Evolutionary conservation across 2,113 vertebrate species (phyloP), one percentile per base, ranked within the genome.

Genomic region (Phasianus colchicus): DNA sequence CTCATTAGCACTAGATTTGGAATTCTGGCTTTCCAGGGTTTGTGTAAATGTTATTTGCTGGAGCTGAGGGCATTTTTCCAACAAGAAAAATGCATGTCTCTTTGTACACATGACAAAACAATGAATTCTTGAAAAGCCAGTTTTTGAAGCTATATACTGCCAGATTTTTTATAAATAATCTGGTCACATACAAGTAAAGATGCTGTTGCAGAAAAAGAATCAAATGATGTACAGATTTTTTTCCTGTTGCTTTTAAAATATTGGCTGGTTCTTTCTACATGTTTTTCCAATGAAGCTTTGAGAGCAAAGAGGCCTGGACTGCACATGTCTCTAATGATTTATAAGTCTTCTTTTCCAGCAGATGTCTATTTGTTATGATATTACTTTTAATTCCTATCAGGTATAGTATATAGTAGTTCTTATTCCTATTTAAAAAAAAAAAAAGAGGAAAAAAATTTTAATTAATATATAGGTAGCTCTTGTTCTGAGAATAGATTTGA

Each of bases 261-360:
- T 58, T 89, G 43, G 34, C 83, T 83, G 55, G 80, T 92, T 55
- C 86, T 94, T 93, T 88, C 71, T 95, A 83, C 92, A 91, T 83
- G 57, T 92, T 96, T 81, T 94, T 96, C 69, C 58, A 95, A 90
- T 89, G 95, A 96, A 95, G 38, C 22, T 29, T 83, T 69, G 57
- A 74, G 88, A 92, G 67, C 47, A 55, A 86, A 69, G 36, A 93
- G 45, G 83, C 71, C 83, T 96, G 90, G 79, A 79, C 48, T 91
- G 82, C 92, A 96, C 77, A 92, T 94, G 91, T 82, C 83, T 63
- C 21, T 73, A 45, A 74, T 88, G 61, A 79, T 95, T 84, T 92
- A 82, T n/a, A 82, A 24, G 64, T 81, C 52, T 86, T 76, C 70
- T 89, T 57, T 77, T 72, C 50, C 70, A 64, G 66, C 67, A 95